These are phyloP conservation scores for Cisticola juncidis DNA, from an alignment of 2,113 vertebrate species.

Conservation along the genomic window DNA sequence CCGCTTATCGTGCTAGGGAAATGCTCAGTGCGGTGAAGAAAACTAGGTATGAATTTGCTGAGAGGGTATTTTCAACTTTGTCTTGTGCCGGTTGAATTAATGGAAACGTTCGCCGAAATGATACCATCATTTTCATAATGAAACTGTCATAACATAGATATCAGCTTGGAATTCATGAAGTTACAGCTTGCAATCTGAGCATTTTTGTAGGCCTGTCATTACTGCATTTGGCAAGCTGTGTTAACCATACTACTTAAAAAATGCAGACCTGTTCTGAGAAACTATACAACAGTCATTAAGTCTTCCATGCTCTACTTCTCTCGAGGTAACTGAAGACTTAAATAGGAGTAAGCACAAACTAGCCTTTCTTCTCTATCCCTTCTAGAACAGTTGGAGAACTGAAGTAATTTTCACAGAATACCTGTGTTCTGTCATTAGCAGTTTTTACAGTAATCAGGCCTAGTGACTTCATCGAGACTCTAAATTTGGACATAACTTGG, in stretches of 20 bases:
- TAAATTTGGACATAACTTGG: not conserved
- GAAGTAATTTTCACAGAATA: not conserved
- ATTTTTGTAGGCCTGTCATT: not conserved
- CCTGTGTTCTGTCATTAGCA: not conserved
- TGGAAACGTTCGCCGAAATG: not conserved
- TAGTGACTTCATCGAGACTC: not conserved
- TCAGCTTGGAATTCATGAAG: not conserved
- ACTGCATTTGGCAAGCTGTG: not conserved
- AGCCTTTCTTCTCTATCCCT: not conserved
- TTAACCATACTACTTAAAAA: not conserved
- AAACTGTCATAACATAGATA: accelerated
- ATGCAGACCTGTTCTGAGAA: not conserved
- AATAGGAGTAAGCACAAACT: not conserved
- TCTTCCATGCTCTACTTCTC: not conserved
- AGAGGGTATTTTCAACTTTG: not conserved
- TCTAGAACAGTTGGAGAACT: not conserved
- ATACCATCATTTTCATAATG: not conserved
- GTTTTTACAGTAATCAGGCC: not conserved
- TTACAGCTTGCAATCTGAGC: not conserved
- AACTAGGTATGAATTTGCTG: not conserved
- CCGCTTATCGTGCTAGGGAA: not conserved
- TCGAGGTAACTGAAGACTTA: not conserved
- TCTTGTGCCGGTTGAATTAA: not conserved
- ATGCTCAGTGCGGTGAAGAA: not conserved
- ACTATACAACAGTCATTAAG: not conserved